These are phyloP conservation scores for Magallana angulata DNA, from an alignment of 1,140 invertebrate genomes.

Conservation along the genomic window DNA sequence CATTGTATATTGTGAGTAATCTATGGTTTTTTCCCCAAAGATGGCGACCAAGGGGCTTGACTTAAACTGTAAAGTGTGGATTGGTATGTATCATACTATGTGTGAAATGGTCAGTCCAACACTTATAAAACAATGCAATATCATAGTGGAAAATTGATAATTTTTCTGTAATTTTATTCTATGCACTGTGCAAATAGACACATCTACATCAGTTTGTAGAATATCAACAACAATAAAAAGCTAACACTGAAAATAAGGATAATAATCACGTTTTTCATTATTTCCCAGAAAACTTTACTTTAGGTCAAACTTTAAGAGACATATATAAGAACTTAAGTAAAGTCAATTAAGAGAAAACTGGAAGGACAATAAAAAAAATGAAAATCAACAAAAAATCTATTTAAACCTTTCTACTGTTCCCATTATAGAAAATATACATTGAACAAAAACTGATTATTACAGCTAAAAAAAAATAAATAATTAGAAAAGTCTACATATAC, in stretches of 20 bases:
- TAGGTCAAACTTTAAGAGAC: neutral
- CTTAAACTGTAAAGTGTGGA: no score
- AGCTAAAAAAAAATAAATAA: neutral
- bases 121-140: no score
- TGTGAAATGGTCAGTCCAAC: no score
- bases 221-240: constrained; percentile 6
- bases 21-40: no score
- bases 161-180: constrained; percentile 12
- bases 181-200: constrained; percentile 14
- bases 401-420: neutral
- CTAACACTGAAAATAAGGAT: constrained; percentile 1
- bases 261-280: neutral
- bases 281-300: neutral
- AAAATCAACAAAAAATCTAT: no score
- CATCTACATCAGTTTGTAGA: constrained; percentile 2
- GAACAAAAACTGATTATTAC: no score
- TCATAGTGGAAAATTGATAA: neutral
- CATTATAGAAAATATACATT: neutral
- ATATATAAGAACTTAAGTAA: neutral
- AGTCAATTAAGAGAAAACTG: neutral
- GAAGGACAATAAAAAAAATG: neutral
- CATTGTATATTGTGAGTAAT: no score
- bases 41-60: no score
- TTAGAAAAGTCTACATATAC: neutral
- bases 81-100: no score